These are phyloP conservation scores for Chromobotia macracanthus DNA, from an alignment of 2,797 vertebrate genomes.

Conservation along the genomic window DNA sequence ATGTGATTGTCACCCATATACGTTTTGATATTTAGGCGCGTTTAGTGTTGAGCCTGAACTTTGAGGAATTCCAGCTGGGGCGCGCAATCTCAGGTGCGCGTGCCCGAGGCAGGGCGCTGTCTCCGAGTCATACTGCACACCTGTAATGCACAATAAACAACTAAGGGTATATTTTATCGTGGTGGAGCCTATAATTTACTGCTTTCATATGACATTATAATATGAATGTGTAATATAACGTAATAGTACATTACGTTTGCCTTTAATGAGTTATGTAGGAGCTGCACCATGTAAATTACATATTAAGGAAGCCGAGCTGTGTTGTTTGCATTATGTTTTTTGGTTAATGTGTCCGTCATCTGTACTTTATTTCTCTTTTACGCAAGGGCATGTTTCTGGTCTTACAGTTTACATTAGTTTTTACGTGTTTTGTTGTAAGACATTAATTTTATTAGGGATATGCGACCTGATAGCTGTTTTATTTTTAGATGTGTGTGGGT, in stretches of 20 bases:
- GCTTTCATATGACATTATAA: neutral
- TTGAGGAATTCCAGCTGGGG: conserved; percentile 15
- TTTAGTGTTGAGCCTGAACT: neutral
- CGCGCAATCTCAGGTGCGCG: conserved; percentile 53
- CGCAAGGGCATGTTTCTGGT: neutral
- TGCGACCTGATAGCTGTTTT: neutral
- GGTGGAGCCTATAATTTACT: neutral
- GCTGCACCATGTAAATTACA: neutral
- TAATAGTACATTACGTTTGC: too few species aligned
- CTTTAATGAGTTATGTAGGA: neutral
- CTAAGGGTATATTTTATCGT: neutral
- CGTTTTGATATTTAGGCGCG: conserved; percentile 15
- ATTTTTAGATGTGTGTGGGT: neutral
- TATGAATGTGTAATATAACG: too few species aligned
- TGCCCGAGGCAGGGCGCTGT: conserved; percentile 51
- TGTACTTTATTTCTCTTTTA: neutral
- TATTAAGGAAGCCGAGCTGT: neutral
- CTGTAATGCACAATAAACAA: conserved; percentile 18
- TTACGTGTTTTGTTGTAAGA: neutral
- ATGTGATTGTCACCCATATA: conserved; percentile 18
- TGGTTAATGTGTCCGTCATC: neutral
- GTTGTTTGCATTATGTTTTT: neutral
- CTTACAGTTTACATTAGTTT: neutral
- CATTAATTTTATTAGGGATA: neutral
- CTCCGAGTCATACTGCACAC: conserved; percentile 34